Base-by-base conservation (phyloP, 1,140 invertebrate species). In the Drosophila ficusphila region DNA sequence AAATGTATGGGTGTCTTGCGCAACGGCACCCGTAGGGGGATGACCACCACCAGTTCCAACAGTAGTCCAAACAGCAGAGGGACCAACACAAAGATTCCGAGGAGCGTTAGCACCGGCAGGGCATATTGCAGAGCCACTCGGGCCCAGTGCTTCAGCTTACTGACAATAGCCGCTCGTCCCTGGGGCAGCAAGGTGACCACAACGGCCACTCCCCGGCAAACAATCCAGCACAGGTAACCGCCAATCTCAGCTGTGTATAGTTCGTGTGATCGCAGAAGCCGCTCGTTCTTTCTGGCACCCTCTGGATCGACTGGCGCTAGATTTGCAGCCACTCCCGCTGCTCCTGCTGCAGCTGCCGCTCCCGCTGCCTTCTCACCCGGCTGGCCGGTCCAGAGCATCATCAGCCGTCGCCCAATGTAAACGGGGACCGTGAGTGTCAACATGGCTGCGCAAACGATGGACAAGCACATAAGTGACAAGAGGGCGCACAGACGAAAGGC, bases 1-100 rank as follows among this genome's bases (percentile, higher is more conserved):
- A 98, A 99, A 46, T 98, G 94, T 4, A 99, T 95, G 0, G 98
- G 98, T 12, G 97, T 98, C 92, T 99, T 98, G 78, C 97, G 95
- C 2, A 99, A 91, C 0, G 97, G 97, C 7, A 99, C 97, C n/a
- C 98, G 93, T 4, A 99, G 92, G 0, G 98, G 98, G 4, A 98
- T 96, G 9, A 99, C 96, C 12, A 99, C 93, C 0, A 99, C 96
- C 62, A 98, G 92, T 83, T 99, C 98, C 41, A 99, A 93, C 12
- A 99, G 92, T 44, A 99, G 91, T 0, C 98, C 98, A 89, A 99
- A 96, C 21, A 99, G 92, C 2, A 99, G 92, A 0, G 99, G 99
- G 62, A 99, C 96, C 0, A 99, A 93, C 8, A 98, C 97, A 3
- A 99, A 93, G 34, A 99, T 98, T 92, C 8, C 95, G 92, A 78